Base-by-base conservation (phyloP, 2,888 invertebrate genomes). In the Ceramica pisi region DNA sequence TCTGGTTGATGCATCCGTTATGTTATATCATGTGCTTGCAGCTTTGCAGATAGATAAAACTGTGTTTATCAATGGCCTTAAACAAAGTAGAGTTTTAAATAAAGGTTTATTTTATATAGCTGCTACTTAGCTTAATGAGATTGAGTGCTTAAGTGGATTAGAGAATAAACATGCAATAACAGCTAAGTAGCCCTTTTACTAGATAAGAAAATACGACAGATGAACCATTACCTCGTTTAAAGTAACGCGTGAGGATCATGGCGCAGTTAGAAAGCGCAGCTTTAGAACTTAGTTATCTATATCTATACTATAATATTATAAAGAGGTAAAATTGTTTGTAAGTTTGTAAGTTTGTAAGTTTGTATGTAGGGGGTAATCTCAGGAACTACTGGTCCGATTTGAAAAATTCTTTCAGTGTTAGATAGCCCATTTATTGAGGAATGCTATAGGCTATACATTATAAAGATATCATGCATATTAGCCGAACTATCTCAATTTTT, bases 1-100 rank as follows among this genome's bases (percentile, higher is more conserved):
- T 89, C 87, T 90, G 87, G 87, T 88, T 78, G 86, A 81, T 89
- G 85, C 87, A 88, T 83, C 74, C 62, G 73, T 67, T 77, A 60
- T 72, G n/a, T n/a, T n/a, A 67, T 50, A 66, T 31, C 63, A 51
- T 38, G 65, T 46, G 51, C 53, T 72, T 56, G 46, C 59, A 71
- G 48, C 66, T 68, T 48, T 56, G 31, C 31, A n/a, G 46, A 53
- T 73, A 78, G 71, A 80, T 78, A 78, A 70, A 70, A 50, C 55
- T 35, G 31, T 12, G 35, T 74, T 68, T 84, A 83, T 81, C 72
- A 70, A 44, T 67, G 70, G 44, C 65, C 61, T 76, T 60, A 61
- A 38, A 51, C 62, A 57, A 46, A 77, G 60, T 59, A 64, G 60
- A 62, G 53, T 51, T 57, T 62, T 68, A 67, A 69, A 59, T 46